Conservation (phyloP, 2,113 vertebrate species). For the Chaetorhynchus papuensis region DNA sequence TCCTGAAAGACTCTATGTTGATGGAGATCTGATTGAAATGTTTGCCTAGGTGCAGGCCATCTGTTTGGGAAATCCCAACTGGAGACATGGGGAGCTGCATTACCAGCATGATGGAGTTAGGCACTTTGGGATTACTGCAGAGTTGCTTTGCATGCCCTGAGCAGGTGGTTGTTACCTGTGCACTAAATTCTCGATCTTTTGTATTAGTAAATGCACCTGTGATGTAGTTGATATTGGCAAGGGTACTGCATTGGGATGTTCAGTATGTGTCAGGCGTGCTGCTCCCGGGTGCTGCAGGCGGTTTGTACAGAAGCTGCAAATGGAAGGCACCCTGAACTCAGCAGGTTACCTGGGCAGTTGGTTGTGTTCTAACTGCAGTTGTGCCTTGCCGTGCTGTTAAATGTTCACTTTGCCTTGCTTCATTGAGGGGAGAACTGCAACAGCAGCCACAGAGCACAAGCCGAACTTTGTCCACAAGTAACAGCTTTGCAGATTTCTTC, state of each 20-base stretch:
- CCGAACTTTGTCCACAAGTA: not conserved
- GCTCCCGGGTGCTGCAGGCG: rapidly evolving
- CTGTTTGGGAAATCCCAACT: not conserved
- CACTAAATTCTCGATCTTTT: not conserved
- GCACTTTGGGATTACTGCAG: not conserved
- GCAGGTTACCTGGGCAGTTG: not conserved
- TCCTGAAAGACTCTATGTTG: rapidly evolving
- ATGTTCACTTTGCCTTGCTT: not conserved
- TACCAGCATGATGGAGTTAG: not conserved
- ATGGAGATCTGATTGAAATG: not conserved
- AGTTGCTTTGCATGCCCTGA: not conserved
- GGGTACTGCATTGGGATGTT: not conserved
- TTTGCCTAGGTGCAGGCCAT: not conserved
- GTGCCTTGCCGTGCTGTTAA: not conserved
- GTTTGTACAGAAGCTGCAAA: not conserved
- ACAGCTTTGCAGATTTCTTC: not conserved
- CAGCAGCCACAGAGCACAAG: not conserved
- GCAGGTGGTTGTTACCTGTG: not conserved
- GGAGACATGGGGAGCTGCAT: not conserved
- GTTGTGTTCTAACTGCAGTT: not conserved
- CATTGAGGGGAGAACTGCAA: not conserved
- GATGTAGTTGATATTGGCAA: not conserved
- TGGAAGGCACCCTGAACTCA: not conserved
- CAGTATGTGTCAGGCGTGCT: not conserved
- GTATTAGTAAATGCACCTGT: not conserved